phyloP scores from a whole-genome alignment of 2,113 vertebrate genomes.

The Tyrannus savana region DNA sequence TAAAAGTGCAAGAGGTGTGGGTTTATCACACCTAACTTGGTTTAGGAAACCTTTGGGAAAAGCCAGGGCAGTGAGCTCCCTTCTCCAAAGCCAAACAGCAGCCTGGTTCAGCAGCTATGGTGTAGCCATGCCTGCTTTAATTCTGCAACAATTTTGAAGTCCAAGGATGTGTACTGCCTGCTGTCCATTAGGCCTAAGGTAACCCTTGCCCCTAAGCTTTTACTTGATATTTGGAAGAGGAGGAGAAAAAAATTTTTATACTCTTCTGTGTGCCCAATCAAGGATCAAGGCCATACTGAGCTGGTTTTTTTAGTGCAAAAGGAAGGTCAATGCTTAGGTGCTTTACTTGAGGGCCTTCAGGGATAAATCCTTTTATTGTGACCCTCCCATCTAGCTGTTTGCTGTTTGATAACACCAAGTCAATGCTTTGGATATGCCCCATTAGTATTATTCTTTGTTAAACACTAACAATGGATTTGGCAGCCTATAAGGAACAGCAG shows the following conservation, averaged over 20 bases:
- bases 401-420: not conserved
- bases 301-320: not conserved
- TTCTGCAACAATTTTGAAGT: not conserved
- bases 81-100: not conserved
- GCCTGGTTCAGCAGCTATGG: rapidly evolving
- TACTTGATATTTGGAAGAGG: not conserved
- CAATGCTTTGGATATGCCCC: not conserved
- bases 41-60: not conserved
- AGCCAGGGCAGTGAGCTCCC: not conserved
- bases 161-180: not conserved
- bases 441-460: not conserved
- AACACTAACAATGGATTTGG: not conserved
- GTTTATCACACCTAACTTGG: not conserved
- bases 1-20: not conserved
- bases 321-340: not conserved
- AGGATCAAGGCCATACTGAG: not conserved
- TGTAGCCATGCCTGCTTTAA: not conserved
- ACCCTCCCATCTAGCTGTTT: not conserved
- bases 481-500: not conserved
- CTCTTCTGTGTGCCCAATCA: not conserved
- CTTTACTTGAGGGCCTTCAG: not conserved
- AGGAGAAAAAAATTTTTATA: not conserved
- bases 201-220: not conserved
- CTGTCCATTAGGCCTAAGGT: not conserved
- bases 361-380: not conserved